Conservation (phyloP, 2,797 vertebrate species). For the Cygnus olor region DNA sequence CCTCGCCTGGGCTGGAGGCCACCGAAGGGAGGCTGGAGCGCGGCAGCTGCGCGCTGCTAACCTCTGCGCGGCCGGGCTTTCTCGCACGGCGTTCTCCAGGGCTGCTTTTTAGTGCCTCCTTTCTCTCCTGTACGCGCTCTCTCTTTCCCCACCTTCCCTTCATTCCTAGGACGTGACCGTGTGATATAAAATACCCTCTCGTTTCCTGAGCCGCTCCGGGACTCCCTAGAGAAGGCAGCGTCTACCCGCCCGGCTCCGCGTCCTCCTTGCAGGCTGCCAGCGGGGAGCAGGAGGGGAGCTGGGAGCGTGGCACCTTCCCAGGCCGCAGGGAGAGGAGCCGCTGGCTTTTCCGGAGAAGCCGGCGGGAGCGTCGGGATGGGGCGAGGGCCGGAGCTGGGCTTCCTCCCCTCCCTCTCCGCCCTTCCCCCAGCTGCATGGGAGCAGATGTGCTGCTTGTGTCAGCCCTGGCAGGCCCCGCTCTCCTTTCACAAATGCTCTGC, state of each 20-base stretch:
- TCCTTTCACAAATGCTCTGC: background rate
- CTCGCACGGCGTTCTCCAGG: background rate
- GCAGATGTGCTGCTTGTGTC: constrained; percentile 68
- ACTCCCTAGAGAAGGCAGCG: constrained; percentile 11
- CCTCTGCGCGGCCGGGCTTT: background rate
- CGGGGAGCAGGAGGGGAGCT: background rate
- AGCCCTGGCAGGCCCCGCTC: constrained; percentile 32
- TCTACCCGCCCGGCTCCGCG: background rate
- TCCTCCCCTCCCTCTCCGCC: background rate
- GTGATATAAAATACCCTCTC: constrained; percentile 51
- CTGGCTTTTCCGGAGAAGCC: background rate
- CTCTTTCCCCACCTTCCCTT: constrained; percentile 33
- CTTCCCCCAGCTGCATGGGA: constrained; percentile 55
- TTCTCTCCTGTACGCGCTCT: background rate
- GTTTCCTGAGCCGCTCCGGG: constrained; percentile 38
- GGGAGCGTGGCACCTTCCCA: constrained; percentile 10
- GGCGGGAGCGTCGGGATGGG: background rate
- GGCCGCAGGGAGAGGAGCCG: background rate
- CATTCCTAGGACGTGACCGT: constrained; percentile 51
- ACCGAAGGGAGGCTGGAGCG: constrained; percentile 9
- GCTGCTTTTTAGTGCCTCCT: constrained; percentile 18
- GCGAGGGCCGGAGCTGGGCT: background rate
- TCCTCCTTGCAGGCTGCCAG: background rate
- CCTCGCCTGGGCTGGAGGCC: constrained; percentile 35
- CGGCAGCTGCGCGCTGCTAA: constrained; percentile 9